Percentiles rank a stretch among this genome's conserved stretches.
phyloP scores from a whole-genome alignment of 2,888 invertebrate species.

The Hirtodrosophila confusa region DNA sequence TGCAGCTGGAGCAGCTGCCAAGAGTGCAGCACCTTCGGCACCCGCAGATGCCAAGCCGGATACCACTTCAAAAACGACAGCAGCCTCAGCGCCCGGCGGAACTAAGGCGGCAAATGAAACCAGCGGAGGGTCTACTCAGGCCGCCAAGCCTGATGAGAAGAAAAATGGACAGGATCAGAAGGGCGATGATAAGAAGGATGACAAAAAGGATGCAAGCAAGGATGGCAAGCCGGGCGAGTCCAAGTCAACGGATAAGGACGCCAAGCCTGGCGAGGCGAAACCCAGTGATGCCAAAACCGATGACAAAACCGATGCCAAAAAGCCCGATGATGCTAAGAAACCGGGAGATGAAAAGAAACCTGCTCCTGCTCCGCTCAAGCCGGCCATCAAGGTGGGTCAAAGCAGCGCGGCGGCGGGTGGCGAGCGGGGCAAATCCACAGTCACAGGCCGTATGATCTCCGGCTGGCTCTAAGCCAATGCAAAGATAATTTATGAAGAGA shows the following conservation, averaged over 20 bases:
- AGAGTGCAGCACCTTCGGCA: constrained; percentile 75
- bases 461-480: constrained; percentile 88
- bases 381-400: constrained; percentile 83
- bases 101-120: constrained; percentile 70
- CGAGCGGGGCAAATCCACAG: constrained; percentile 89
- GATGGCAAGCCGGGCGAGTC: constrained; percentile 36
- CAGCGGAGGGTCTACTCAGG: constrained; percentile 44
- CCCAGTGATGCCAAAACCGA: constrained; percentile 44
- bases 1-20: constrained; percentile 83
- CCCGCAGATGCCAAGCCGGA: constrained; percentile 75
- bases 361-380: constrained; percentile 77
- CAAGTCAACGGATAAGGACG: constrained; percentile 37
- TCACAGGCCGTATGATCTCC: constrained; percentile 89
- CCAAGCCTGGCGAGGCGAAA: constrained; percentile 56
- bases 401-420: constrained; percentile 84
- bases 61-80: constrained; percentile 74
- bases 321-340: constrained; percentile 52
- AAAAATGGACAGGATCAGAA: constrained; percentile 45
- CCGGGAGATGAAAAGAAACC: constrained; percentile 61
- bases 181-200: constrained; percentile 50
- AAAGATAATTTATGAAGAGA: constrained; percentile 1
- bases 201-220: constrained; percentile 12
- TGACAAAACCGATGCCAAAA: constrained; percentile 51
- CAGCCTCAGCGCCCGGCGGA: constrained; percentile 52
- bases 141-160: constrained; percentile 67